Evolutionary conservation across 1,140 invertebrate genomes (phyloP).

Genomic region (Panagrolaimus sp.): DNA sequence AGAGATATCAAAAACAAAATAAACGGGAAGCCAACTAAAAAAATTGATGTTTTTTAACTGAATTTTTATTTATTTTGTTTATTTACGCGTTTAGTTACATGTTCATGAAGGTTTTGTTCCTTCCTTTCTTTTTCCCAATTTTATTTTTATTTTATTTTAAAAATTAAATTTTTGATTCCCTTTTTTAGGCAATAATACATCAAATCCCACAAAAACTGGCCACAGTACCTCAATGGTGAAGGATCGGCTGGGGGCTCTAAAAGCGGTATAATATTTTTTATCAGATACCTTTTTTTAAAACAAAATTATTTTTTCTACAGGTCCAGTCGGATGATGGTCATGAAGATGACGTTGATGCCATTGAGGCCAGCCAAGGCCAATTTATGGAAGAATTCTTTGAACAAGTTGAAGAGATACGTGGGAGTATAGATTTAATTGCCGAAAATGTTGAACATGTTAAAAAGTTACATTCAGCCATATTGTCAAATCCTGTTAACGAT

Average conservation of each 20-base stretch:
- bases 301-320: constrained; percentile 24
- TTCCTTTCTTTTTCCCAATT: neutral
- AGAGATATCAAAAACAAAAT: no score
- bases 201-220: constrained; percentile 3
- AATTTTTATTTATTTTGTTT: no score
- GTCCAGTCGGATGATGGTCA: constrained; percentile 56
- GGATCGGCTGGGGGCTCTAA: constrained; percentile 48
- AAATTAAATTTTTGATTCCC: neutral
- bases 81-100: no score
- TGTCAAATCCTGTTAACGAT: constrained; percentile 94
- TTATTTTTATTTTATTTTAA: neutral
- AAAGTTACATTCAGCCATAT: constrained; percentile 96
- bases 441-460: constrained; percentile 98
- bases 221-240: constrained; percentile 31
- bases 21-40: no score
- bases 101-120: neutral
- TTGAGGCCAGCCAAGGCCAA: constrained; percentile 54
- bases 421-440: constrained; percentile 98
- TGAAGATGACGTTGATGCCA: constrained; percentile 48
- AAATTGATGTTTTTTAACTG: no score
- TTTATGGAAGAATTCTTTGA: constrained; percentile 58
- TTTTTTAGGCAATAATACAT: neutral
- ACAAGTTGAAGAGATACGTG: constrained; percentile 89
- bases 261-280: constrained; percentile 37
- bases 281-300: neutral